These are phyloP conservation scores for Casuarius casuarius DNA, from an alignment of 2,113 vertebrate genomes.

Conservation along the genomic window DNA sequence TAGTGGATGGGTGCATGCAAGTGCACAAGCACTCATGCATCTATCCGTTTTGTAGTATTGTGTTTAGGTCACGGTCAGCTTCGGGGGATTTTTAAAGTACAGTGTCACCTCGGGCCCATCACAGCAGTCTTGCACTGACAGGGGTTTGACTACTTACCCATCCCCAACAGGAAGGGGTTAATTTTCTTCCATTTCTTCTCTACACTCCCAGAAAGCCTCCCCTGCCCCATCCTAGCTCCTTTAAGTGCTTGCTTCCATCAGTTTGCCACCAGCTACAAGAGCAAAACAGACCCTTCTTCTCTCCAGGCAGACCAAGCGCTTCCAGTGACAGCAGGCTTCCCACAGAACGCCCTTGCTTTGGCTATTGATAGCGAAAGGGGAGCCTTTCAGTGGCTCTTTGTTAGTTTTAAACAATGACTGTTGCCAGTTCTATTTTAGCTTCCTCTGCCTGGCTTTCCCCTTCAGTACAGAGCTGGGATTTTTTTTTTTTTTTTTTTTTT, in stretches of 20 bases:
- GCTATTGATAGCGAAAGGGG: slow-evolving; percentile 52
- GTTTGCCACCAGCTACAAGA: background rate
- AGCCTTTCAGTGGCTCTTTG: slow-evolving; percentile 69
- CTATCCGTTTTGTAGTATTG: rapidly evolving
- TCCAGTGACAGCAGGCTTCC: background rate
- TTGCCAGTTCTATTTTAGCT: slow-evolving; percentile 64
- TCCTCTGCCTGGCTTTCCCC: slow-evolving; percentile 35
- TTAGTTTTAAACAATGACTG: slow-evolving; percentile 72
- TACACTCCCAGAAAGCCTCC: background rate
- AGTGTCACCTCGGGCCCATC: rapidly evolving
- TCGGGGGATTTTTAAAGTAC: rapidly evolving
- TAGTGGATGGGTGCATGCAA: rapidly evolving
- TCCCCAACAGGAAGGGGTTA: background rate
- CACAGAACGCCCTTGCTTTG: slow-evolving; percentile 1
- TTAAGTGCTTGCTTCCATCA: too few species aligned
- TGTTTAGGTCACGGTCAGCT: background rate
- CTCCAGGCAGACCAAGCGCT: background rate
- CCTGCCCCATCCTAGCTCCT: background rate
- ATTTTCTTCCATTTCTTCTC: background rate
- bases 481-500: background rate
- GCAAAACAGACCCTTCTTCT: background rate
- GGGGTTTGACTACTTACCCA: background rate
- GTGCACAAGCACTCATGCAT: rapidly evolving
- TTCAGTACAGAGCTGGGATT: background rate
- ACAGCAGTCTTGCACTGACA: too few species aligned